Evolutionary conservation across 2,888 invertebrate genomes (phyloP), one percentile per base, ranked within the genome.

Genomic region (Zhuqinia jingwanae): DNA sequence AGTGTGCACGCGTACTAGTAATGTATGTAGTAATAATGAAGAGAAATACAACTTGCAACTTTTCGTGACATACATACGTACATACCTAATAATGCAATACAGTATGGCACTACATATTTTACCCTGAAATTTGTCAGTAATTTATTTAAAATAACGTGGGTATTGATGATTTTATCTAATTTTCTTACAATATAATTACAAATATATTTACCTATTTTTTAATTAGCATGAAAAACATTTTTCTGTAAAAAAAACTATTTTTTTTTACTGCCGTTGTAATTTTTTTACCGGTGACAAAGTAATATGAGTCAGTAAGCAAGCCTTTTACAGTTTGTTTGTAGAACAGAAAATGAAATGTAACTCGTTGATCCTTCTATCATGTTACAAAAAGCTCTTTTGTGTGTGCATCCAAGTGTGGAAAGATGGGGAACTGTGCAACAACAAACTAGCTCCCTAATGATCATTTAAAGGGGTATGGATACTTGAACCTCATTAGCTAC

Each of bases 401-500:
- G 78, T 65, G 70, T 75, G 22, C 82, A 63, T 30, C 75, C 84
- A 77, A 58, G 56, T 77, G 30, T 84, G 77, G 65, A 47, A 79
- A 60, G 60, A 82, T 60, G 5, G 68, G n/a, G 36, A 65, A 76
- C 47, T 60, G 5, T 56, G n/a, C 22, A 65, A 76, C 47, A 53
- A 68, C 53, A 78, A 36, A 36, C 15, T 73, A 47, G 50, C 50
- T 68, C 36, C 70, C 47, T 85, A 85, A 85, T 85, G 85, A 85
- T 79, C 70, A 58, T 45, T 79, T 79, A 17, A 79, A 85, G 45
- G 56, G 63, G 65, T 56, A 25, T 30, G 58, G 56, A 17, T 65
- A 73, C 68, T 60, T 79, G 70, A 53, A 60, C 68, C 85, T 85
- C 85, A 85, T 85, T 85, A 85, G 85, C 58, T 73, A n/a, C n/a